Evolutionary conservation across 2,797 vertebrate species (phyloP), one percentile per base, ranked within the genome.

Genomic region (Peromyscus attwateri): DNA sequence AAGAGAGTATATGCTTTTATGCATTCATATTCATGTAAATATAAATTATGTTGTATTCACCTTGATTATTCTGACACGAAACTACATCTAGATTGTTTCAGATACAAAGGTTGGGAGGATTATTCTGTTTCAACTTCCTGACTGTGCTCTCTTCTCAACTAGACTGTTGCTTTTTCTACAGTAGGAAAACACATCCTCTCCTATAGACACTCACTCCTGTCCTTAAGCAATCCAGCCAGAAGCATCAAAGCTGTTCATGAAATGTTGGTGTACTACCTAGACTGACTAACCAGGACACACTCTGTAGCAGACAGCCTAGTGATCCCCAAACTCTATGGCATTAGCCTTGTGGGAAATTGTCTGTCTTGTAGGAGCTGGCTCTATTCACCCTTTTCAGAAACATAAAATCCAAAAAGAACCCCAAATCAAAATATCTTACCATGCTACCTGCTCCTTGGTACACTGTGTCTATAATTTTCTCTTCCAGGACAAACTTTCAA

Each of bases 131-230:
- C 31, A 46, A 19, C 71, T 62, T 49, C 10, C 4, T 52, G 11
- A 37, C 5, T 40, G n/a, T 66, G 49, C 21, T 79, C 13, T 89
- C 82, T 60, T 9, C 40, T 43, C 81, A 64, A 76, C 11, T 49
- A 76, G 12, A 40, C 71, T 73, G 34, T 52, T 55, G 43, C 12
- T 88, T 93, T 82, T 87, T 29, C 29, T 93, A n/a, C 68, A 95
- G 75, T 64, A 46, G 77, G 75, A 93, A 95, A 91, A 91, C 8
- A 23, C 83, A 66, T 62, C 77, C 40, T 93, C 23, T 81, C 25
- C 14, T 31, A 1, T 25, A 14, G 8, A 76, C 27, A 89, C 68
- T 60, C 40, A 40, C 6, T 82, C 19, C 77, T 81, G 7, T 14
- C 14, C 25, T 80, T 60, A 57, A 34, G 13, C 62, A 68, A 62